Evolutionary conservation across 1,140 invertebrate genomes (phyloP).

Genomic region (Drosophila simulans): DNA sequence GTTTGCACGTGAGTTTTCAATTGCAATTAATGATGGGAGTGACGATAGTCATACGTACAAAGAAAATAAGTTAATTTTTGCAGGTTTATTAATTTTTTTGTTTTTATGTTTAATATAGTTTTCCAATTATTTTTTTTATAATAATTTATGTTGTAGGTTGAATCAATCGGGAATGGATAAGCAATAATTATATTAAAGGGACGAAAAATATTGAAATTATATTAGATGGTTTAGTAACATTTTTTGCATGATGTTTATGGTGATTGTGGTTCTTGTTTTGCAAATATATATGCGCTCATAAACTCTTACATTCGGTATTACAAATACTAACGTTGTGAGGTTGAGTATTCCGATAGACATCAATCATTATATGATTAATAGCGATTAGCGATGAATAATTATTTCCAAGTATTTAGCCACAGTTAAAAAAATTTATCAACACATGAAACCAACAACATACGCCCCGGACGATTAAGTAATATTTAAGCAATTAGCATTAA

Average conservation of each 20-base stretch:
- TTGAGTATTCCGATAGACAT: too few relatives aligned
- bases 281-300: background rate
- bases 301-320: too few relatives aligned
- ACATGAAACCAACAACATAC: too few relatives aligned
- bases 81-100: conserved; percentile 4
- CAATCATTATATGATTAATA: too few relatives aligned
- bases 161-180: conserved; percentile 68
- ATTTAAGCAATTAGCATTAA: too few relatives aligned
- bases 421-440: too few relatives aligned
- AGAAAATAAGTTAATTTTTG: conserved; percentile 19
- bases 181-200: conserved; percentile 57
- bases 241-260: conserved; percentile 17
- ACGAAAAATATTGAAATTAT: conserved; percentile 72
- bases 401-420: too few relatives aligned
- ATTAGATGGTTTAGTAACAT: conserved; percentile 61
- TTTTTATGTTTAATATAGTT: conserved; percentile 7
- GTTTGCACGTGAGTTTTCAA: conserved; percentile 50
- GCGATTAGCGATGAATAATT: too few relatives aligned
- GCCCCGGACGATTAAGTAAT: too few relatives aligned
- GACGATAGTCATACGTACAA: conserved; percentile 8
- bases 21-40: conserved; percentile 22
- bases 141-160: conserved; percentile 49
- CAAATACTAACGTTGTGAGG: too few relatives aligned
- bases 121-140: conserved; percentile 25
- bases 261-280: background rate